Base-by-base conservation (phyloP, 2,113 vertebrate species). In the Plotosus lineatus region DNA sequence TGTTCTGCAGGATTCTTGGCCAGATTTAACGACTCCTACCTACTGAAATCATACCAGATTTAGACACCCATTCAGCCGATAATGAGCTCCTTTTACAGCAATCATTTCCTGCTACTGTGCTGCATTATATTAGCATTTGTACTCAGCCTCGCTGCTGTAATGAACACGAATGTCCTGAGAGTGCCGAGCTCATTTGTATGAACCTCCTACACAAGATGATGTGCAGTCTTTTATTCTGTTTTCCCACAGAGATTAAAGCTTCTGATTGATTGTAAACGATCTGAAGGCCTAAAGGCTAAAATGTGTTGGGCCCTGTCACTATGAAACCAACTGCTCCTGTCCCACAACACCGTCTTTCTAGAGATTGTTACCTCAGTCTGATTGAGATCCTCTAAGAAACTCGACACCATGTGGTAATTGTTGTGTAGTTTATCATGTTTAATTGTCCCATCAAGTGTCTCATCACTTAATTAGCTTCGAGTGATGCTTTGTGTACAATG, bases 11-110 rank as follows among this genome's bases (percentile, higher is more conserved):
- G 19, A 19, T 51, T 36, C 28, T 51, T 51, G 46, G 28, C 23
- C 31, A 51, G 17, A 51, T 21, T 73, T 46, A 73, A 11, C 23
- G 46, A 51, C 46, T 73, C 46, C 17, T 12, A 51, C 26, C 46
- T 51, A 33, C 36, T 73, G 28, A 73, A 73, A 73, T 48, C 46
- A 6, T 48, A 5, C 14, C 3, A 3, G 26, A 72, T 51, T 73
- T 73, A 73, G 46, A 51, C 46, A 36, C 28, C 46, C 28, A 36
- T 73, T 73, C 69, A 51, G 46, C 46, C 51, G 28, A 73, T 73
- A 73, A 73, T 73, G 28, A 51, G 69, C 46, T 51, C 69, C 69
- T 51, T 72, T 72, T 50, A 15, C 44, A 3, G 9, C 44, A 50
- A 33, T 33, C 46, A 72, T 50, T 73, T 51, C 28, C 69, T 33